Evolutionary conservation across 2,797 vertebrate species (phyloP).

Genomic region (Tympanoctomys barrerae): DNA sequence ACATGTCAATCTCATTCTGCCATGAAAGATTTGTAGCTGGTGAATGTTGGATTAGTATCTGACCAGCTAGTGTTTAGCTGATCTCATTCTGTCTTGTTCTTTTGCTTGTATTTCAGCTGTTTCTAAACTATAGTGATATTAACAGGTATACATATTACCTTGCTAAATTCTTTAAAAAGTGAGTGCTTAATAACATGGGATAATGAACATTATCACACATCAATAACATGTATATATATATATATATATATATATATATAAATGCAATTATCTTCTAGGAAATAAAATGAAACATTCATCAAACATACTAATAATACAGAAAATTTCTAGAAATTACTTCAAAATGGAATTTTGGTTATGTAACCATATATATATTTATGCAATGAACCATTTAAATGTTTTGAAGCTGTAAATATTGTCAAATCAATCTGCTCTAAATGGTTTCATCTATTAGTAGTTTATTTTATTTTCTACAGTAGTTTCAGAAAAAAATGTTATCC

Average conservation of each 20-base stretch:
- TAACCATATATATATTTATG: background rate
- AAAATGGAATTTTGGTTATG: background rate
- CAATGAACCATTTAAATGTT: background rate
- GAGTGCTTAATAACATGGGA: background rate
- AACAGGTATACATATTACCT: background rate
- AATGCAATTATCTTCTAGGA: background rate
- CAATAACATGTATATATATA: background rate
- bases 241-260: background rate
- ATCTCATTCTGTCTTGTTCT: background rate
- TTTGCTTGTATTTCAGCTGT: background rate
- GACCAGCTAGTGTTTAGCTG: background rate
- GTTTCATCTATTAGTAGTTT: background rate
- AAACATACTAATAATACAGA: background rate
- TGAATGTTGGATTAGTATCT: background rate
- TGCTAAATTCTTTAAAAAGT: background rate
- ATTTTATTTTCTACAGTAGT: background rate
- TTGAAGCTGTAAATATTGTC: background rate
- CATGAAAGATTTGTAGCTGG: background rate
- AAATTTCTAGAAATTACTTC: background rate
- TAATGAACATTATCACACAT: background rate
- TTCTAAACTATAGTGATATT: background rate
- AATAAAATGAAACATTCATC: background rate
- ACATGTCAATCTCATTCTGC: background rate
- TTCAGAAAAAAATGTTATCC: background rate
- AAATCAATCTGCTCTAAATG: background rate